Base-by-base conservation (phyloP, 2,888 invertebrate species). In the Mactromeris polynyma region DNA sequence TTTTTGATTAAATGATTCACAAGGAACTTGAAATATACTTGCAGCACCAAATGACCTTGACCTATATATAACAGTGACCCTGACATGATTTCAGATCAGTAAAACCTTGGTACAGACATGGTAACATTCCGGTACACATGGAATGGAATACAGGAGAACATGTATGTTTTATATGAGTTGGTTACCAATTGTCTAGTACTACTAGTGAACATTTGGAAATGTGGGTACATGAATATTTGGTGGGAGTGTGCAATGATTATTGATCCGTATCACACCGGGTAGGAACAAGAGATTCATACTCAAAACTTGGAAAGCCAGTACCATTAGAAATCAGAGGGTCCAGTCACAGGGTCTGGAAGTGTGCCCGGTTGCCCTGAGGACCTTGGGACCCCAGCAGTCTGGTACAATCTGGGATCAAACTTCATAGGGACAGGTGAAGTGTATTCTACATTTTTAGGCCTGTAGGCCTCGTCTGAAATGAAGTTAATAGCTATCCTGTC, bases 301-400 rank as follows among this genome's bases (percentile, higher is more conserved):
- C 33, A 83, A 33, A 77, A 54, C 77, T 38, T 40, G 36, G 33
- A 54, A 46, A 78, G 46, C 36, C 36, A 73, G 84, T 84, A 84
- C 84, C 86, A 77, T 77, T 86, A 86, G 81, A 86, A 86, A 73
- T 86, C 86, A 38, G 86, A 58, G 58, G 78, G 40, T 69, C 81
- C 86, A 36, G 77, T 33, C 26, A 46, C 83, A 42, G 73, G 69
- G 38, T 79, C 79, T 21, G 17, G 51, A 46, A 73, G 78, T 38
- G 36, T 9, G 58, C 77, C 31, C n/a, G 84, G 51, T 33, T 9
- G 19, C 51, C 46, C 54, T 38, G 77, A 9, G 38, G 36, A 26
- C 17, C 36, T 33, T 6, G 84, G 26, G 2, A 83, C 36, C 54
- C 54, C 54, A 58, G 84, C 78, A 31, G 84, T 38, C 38, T 78